phyloP scores from a whole-genome alignment of 2,113 vertebrate genomes.

The Ceyx cyanopectus region DNA sequence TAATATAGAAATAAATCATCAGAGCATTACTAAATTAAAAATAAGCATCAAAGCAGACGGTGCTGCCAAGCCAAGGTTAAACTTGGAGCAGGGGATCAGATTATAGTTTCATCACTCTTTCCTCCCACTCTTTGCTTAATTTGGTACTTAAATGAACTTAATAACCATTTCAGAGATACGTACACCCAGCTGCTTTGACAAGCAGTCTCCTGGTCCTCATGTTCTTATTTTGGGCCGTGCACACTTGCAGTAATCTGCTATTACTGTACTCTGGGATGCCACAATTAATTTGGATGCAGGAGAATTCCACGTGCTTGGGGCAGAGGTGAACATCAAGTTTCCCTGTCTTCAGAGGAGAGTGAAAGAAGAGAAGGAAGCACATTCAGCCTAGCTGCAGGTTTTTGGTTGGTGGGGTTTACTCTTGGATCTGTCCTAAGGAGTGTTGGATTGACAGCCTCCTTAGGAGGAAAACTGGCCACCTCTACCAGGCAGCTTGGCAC shows the following conservation, averaged over 20 bases:
- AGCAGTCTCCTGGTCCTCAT: not conserved
- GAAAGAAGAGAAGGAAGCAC: not conserved
- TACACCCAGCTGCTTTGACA: constrained; percentile 42
- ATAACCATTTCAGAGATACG: constrained; percentile 3
- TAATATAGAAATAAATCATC: constrained; percentile 41
- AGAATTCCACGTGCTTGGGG: not conserved
- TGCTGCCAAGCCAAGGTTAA: constrained; percentile 39
- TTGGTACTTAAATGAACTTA: constrained; percentile 36
- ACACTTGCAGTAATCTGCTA: not conserved
- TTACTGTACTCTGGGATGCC: not conserved
- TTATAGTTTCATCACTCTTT: constrained; percentile 35
- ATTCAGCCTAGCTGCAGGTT: not conserved
- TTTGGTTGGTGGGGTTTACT: not conserved
- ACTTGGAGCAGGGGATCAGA: constrained; percentile 38
- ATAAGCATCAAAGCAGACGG: not conserved
- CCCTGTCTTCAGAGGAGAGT: not conserved
- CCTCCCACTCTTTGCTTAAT: constrained; percentile 43
- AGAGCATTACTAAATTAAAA: constrained; percentile 43
- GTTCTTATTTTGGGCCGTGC: constrained; percentile 12
- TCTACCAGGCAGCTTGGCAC: not conserved
- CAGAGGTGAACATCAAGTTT: not conserved
- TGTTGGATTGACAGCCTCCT: not conserved
- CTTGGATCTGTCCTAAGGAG: not conserved
- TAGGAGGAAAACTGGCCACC: not conserved
- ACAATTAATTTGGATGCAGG: not conserved